These are phyloP conservation scores for Octodonta nipae DNA, from an alignment of 2,888 invertebrate genomes.

Conservation along the genomic window DNA sequence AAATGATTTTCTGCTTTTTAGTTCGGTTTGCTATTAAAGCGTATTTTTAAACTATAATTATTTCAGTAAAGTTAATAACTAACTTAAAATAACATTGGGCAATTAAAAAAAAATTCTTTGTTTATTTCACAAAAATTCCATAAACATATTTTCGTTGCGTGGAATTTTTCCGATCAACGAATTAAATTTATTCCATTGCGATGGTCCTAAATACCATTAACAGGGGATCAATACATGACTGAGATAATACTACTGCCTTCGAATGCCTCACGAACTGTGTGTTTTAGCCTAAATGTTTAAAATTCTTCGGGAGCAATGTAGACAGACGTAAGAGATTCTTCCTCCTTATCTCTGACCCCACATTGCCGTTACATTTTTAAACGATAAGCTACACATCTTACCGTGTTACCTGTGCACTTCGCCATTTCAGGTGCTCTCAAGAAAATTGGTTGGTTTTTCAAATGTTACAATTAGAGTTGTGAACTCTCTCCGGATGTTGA, in stretches of 20 bases:
- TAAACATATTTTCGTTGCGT: no score
- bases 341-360: constrained; percentile 20
- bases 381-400: constrained; percentile 29
- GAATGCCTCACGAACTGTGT: constrained; percentile 14
- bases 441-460: constrained; percentile 28
- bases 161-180: no score
- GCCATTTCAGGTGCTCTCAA: constrained; percentile 31
- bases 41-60: no score
- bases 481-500: constrained; percentile 7
- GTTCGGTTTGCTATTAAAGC: no score
- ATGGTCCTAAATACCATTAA: constrained; percentile 24
- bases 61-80: no score
- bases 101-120: no score
- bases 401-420: constrained; percentile 23
- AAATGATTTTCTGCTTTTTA: no score
- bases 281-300: constrained; percentile 20
- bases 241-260: constrained; percentile 14
- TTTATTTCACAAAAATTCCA: no score
- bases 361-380: constrained; percentile 31
- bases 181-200: constrained; percentile 25
- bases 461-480: constrained; percentile 17
- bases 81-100: no score
- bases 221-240: constrained; percentile 20
- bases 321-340: constrained; percentile 22
- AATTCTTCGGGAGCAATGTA: constrained; percentile 20